Conservation (phyloP, 1,140 invertebrate genomes). For the Drosophila kurseongensis region DNA sequence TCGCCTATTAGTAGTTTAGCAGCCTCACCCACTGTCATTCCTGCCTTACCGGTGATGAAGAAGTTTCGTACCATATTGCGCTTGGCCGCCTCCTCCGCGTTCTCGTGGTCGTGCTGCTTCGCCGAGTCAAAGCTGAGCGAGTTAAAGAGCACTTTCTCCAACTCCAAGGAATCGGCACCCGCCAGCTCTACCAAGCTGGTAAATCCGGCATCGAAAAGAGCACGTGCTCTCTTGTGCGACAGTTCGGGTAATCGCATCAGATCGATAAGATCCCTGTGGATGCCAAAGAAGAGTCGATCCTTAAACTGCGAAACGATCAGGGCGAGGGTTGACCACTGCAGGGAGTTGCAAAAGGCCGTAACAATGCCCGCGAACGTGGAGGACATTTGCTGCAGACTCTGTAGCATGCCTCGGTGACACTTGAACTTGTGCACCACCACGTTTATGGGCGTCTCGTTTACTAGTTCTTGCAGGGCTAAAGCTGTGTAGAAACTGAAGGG, state of each 20-base stretch:
- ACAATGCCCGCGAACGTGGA: constrained; percentile 97
- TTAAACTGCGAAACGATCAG: constrained; percentile 96
- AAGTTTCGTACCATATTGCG: constrained; percentile 89
- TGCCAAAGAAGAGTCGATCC: constrained; percentile 96
- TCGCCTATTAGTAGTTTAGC: constrained; percentile 92
- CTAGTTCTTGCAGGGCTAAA: constrained; percentile 95
- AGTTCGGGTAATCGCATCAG: constrained; percentile 94
- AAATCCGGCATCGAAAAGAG: constrained; percentile 94
- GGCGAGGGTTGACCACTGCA: constrained; percentile 97
- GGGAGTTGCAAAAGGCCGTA: constrained; percentile 94
- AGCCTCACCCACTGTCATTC: constrained; percentile 92
- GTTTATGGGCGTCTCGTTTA: constrained; percentile 94
- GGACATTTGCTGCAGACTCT: constrained; percentile 97
- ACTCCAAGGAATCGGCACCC: constrained; percentile 87
- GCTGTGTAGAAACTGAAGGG: constrained; percentile 94
- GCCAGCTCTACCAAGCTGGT: constrained; percentile 92
- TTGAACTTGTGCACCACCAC: constrained; percentile 93
- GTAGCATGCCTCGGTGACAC: constrained; percentile 94
- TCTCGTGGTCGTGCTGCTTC: constrained; percentile 90
- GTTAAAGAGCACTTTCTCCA: constrained; percentile 92
- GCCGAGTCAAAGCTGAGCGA: constrained; percentile 93
- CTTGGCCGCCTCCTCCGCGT: constrained; percentile 88
- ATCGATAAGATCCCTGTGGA: constrained; percentile 96
- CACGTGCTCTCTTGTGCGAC: constrained; percentile 93
- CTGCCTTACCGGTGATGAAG: constrained; percentile 93